phyloP scores from a whole-genome alignment of 1,140 invertebrate genomes.

The Spodoptera frugiperda region DNA sequence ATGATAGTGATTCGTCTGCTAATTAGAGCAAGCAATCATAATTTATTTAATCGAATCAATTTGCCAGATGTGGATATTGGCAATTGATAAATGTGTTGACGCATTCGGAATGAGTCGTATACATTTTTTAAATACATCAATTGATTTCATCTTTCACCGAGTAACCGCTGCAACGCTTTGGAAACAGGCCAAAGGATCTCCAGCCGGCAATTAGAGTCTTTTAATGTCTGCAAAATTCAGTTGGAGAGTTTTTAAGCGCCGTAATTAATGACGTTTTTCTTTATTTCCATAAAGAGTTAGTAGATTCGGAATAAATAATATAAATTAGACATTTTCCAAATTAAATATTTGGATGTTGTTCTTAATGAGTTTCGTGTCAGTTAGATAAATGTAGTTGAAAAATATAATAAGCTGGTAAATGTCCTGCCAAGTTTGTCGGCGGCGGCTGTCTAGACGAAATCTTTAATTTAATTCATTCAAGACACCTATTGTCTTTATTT shows the following conservation, averaged over 20 bases:
- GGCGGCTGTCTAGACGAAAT: too few species aligned
- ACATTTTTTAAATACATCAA: not conserved
- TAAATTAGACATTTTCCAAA: not conserved
- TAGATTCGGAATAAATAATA: constrained; percentile 12
- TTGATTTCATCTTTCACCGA: constrained; percentile 17
- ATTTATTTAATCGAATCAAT: too few species aligned
- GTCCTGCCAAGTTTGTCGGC: too few species aligned
- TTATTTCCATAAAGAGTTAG: constrained; percentile 17
- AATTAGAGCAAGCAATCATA: too few species aligned
- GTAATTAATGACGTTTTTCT: constrained; percentile 15
- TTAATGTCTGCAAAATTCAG: constrained; percentile 41
- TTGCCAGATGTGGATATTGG: too few species aligned
- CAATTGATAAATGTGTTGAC: not conserved
- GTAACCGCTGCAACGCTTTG: constrained; percentile 40
- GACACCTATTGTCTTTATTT: too few species aligned
- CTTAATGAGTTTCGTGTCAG: too few species aligned
- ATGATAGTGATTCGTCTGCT: too few species aligned
- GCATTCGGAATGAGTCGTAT: not conserved
- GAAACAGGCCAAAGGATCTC: constrained; percentile 47
- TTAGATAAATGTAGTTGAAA: too few species aligned
- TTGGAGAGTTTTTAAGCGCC: constrained; percentile 21
- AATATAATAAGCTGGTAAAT: too few species aligned
- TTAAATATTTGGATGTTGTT: too few species aligned
- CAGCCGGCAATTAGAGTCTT: constrained; percentile 32
- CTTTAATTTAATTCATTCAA: too few species aligned